Evolutionary conservation across 2,113 vertebrate species (phyloP).

Genomic region (Meles meles): DNA sequence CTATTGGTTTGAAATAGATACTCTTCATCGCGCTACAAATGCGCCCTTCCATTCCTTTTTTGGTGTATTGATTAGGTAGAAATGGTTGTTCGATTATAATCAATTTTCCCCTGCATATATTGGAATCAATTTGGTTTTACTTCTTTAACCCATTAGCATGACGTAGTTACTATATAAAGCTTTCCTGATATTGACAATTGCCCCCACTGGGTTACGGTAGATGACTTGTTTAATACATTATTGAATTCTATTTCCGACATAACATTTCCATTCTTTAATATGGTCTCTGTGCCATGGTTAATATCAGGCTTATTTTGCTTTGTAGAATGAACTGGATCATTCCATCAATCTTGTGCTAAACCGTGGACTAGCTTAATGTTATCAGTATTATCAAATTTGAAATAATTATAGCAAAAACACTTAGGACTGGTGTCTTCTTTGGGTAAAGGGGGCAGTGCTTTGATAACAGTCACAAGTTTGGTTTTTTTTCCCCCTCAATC

Average conservation of each 20-base stretch:
- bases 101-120: constrained; percentile 12
- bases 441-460: not conserved
- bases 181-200: constrained; percentile 44
- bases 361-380: not conserved
- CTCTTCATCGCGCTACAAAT: constrained; percentile 9
- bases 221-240: constrained; percentile 59
- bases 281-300: constrained; percentile 33
- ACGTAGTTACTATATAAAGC: constrained; percentile 54
- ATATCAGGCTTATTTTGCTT: constrained; percentile 45
- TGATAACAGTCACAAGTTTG: not conserved
- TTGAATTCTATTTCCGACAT: constrained; percentile 36
- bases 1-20: constrained; percentile 30
- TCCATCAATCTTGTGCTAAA: constrained; percentile 45
- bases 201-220: constrained; percentile 23
- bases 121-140: constrained; percentile 19
- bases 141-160: constrained; percentile 51
- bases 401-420: constrained; percentile 50
- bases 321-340: constrained; percentile 12
- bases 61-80: constrained; percentile 49
- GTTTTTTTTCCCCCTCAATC: not conserved
- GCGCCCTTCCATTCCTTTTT: not conserved
- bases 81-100: constrained; percentile 46
- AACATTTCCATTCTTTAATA: constrained; percentile 36
- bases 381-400: constrained; percentile 50
- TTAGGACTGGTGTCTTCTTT: not conserved